phyloP scores from a whole-genome alignment of 2,797 vertebrate genomes.

The Micropoecilia bifurca region DNA sequence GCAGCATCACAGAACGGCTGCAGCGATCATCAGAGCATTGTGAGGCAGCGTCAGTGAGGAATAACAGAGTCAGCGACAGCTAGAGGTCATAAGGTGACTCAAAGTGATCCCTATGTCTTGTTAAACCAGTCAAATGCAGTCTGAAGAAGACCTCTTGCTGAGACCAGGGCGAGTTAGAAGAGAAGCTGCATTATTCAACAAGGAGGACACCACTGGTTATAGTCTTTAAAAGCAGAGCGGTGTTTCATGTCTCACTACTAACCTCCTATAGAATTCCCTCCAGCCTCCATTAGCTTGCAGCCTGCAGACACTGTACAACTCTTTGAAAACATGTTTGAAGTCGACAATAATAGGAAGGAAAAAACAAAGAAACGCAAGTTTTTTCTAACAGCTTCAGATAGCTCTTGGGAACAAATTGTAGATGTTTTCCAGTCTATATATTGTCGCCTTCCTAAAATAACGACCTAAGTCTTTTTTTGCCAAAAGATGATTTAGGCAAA shows the following conservation, averaged over 20 bases:
- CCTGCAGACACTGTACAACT: constrained; percentile 7
- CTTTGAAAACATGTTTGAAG: constrained; percentile 19
- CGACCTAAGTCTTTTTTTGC: no score
- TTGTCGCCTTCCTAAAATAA: no score
- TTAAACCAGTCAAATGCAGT: constrained; percentile 76
- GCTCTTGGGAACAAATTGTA: background rate
- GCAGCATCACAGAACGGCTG: background rate
- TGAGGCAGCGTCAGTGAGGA: constrained; percentile 5
- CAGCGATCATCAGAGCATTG: background rate
- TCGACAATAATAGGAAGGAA: constrained; percentile 7
- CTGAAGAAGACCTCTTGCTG: constrained; percentile 41
- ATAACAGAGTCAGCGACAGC: background rate
- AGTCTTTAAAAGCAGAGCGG: constrained; percentile 31
- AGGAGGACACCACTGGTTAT: constrained; percentile 46
- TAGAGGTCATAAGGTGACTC: constrained; percentile 38
- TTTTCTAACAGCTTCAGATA: constrained; percentile 5
- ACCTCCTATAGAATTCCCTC: constrained; percentile 27
- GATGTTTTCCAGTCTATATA: background rate
- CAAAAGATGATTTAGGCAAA: no score
- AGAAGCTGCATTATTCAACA: constrained; percentile 58
- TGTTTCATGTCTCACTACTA: constrained; percentile 45
- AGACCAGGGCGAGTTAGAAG: constrained; percentile 28
- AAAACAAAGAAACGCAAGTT: background rate
- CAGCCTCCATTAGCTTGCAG: constrained; percentile 8
- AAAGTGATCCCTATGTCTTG: constrained; percentile 30